phyloP scores from a whole-genome alignment of 2,888 invertebrate genomes.

The Embidobia sp. region DNA sequence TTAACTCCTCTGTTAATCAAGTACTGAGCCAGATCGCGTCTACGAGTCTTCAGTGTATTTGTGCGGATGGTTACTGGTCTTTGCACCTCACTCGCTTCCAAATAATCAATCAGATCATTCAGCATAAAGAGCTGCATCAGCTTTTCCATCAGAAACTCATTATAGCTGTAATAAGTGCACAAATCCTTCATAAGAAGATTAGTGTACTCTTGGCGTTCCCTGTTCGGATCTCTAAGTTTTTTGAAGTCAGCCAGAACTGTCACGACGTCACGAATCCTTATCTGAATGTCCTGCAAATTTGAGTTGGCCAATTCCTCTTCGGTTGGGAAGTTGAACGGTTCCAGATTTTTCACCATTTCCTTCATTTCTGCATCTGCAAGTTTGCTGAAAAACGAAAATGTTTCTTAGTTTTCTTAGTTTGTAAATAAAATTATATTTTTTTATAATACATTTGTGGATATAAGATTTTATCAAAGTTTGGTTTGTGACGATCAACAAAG shows the following conservation, averaged over 20 bases:
- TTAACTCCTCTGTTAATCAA: slow-evolving; percentile 98
- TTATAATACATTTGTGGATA: no score
- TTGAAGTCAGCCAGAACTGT: slow-evolving; percentile 91
- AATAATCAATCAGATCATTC: slow-evolving; percentile 93
- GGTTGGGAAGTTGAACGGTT: slow-evolving; percentile 90
- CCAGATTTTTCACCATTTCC: slow-evolving; percentile 89
- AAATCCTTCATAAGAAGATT: slow-evolving; percentile 91
- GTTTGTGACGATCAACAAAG: no score
- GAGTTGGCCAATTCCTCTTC: slow-evolving; percentile 88
- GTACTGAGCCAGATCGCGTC: slow-evolving; percentile 96
- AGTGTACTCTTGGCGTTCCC: slow-evolving; percentile 86
- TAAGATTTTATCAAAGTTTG: no score
- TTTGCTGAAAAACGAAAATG: slow-evolving; percentile 83
- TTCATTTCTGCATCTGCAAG: slow-evolving; percentile 91
- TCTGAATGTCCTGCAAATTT: slow-evolving; percentile 91
- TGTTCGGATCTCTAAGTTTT: slow-evolving; percentile 85
- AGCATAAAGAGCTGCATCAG: slow-evolving; percentile 94
- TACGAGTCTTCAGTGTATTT: slow-evolving; percentile 95
- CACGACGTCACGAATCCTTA: slow-evolving; percentile 93
- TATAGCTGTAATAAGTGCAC: slow-evolving; percentile 97
- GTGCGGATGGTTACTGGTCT: slow-evolving; percentile 97
- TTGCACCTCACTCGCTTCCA: slow-evolving; percentile 97
- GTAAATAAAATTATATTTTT: no score
- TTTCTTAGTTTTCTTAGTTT: no score
- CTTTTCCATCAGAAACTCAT: slow-evolving; percentile 96